Percentiles rank a stretch among this genome's conserved stretches.
Conservation (phyloP, 2,113 vertebrate genomes). For the Ammodytes dubius region DNA sequence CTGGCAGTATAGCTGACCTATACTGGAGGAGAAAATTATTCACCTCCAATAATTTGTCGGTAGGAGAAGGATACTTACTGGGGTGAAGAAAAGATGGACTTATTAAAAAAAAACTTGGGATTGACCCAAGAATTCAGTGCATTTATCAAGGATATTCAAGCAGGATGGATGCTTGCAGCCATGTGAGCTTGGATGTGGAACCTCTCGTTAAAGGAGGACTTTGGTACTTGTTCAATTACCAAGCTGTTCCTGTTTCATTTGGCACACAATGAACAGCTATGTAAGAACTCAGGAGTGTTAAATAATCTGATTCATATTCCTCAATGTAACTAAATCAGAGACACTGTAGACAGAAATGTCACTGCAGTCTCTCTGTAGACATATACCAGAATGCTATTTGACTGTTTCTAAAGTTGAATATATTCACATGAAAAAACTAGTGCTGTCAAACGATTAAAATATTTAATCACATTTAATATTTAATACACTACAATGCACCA, state of each 20-base stretch:
- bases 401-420: constrained; percentile 8
- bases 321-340: neutral
- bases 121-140: neutral
- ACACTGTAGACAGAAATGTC: neutral
- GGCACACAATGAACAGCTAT: neutral
- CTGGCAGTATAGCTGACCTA: neutral
- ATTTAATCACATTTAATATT: too few species aligned
- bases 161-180: constrained; percentile 1
- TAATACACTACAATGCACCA: too few species aligned
- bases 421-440: neutral
- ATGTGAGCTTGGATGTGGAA: neutral
- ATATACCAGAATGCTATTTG: neutral
- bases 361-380: neutral
- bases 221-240: neutral
- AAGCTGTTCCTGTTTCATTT: constrained; percentile 2
- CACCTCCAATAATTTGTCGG: neutral
- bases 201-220: neutral
- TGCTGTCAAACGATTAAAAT: too few species aligned
- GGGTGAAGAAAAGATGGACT: neutral
- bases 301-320: neutral
- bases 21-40: neutral
- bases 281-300: neutral
- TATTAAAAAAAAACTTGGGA: neutral
- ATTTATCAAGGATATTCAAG: neutral
- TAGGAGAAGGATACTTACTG: neutral